These are phyloP conservation scores for Heliopora coerulea DNA, from an alignment of 92 coral and sea anemone species.

Conservation along the genomic window DNA sequence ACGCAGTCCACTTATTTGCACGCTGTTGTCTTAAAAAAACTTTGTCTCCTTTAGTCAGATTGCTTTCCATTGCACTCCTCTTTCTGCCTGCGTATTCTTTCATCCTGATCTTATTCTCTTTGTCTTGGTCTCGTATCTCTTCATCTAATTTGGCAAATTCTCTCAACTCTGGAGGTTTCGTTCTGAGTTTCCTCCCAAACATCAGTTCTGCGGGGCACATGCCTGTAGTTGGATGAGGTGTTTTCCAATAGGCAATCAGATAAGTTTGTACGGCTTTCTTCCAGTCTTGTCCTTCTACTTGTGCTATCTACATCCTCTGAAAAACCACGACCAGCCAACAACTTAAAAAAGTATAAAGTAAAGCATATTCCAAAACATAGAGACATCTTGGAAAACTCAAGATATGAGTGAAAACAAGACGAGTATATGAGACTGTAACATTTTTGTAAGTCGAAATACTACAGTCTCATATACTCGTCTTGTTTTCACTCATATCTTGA, in stretches of 20 bases:
- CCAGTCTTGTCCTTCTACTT: no score
- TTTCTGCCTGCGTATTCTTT: constrained; percentile 13
- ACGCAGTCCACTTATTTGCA: background rate
- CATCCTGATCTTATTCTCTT: constrained; percentile 5
- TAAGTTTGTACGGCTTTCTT: constrained; percentile 33
- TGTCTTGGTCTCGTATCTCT: constrained; percentile 22
- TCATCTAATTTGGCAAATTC: background rate
- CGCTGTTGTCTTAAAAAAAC: constrained; percentile 26
- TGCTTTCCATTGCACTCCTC: background rate
- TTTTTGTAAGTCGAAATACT: no score
- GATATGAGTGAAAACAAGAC: no score
- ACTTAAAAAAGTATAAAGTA: no score
- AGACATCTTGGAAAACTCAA: no score
- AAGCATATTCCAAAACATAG: no score
- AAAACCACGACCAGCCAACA: no score
- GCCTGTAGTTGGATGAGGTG: no score
- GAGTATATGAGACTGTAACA: no score
- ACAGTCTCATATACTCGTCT: no score
- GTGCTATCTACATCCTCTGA: constrained; percentile 8
- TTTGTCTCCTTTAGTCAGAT: constrained; percentile 7
- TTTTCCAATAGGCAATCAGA: constrained; percentile 42
- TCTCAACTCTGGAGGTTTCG: constrained; percentile 17
- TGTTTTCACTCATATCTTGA: no score
- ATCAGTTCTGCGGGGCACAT: constrained; percentile 22
- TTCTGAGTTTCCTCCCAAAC: constrained; percentile 21